These are phyloP conservation scores for Cephus runcator DNA, from an alignment of 2,888 invertebrate genomes.

Conservation along the genomic window DNA sequence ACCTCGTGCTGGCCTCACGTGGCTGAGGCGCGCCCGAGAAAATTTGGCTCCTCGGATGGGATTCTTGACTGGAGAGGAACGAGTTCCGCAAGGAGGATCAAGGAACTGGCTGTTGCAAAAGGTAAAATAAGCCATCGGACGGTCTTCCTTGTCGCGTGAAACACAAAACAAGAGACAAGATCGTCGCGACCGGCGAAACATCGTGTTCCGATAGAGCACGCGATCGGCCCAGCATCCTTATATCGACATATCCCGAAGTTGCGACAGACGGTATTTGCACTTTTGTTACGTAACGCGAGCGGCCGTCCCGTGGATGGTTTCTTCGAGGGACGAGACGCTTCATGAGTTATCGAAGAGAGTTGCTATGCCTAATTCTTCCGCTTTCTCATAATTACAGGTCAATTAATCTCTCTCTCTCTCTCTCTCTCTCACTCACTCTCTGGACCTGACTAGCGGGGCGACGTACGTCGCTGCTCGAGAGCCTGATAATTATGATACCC, in stretches of 20 bases:
- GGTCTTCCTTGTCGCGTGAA: neutral
- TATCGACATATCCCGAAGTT: slow-evolving; percentile 41
- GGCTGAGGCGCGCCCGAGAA: neutral
- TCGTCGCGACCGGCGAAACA: neutral
- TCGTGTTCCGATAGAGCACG: slow-evolving; percentile 32
- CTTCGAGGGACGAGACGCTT: neutral
- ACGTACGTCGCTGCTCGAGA: neutral
- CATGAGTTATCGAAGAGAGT: neutral
- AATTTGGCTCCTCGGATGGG: neutral
- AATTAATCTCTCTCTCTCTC: slow-evolving; percentile 1
- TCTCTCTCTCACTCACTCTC: neutral
- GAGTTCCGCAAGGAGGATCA: neutral
- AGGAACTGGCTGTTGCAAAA: neutral
- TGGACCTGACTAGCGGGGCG: neutral
- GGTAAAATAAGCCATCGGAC: neutral
- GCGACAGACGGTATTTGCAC: slow-evolving; percentile 39
- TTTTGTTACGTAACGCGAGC: slow-evolving; percentile 31
- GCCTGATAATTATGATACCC: neutral
- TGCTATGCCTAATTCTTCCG: neutral
- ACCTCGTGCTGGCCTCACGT: neutral
- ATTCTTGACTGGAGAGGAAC: neutral
- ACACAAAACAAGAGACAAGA: neutral
- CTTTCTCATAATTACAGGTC: slow-evolving; percentile 1
- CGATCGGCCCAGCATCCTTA: slow-evolving; percentile 35
- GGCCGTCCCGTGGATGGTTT: neutral